Base-by-base conservation (phyloP, 2,797 vertebrate genomes). In the Xenops minutus region DNA sequence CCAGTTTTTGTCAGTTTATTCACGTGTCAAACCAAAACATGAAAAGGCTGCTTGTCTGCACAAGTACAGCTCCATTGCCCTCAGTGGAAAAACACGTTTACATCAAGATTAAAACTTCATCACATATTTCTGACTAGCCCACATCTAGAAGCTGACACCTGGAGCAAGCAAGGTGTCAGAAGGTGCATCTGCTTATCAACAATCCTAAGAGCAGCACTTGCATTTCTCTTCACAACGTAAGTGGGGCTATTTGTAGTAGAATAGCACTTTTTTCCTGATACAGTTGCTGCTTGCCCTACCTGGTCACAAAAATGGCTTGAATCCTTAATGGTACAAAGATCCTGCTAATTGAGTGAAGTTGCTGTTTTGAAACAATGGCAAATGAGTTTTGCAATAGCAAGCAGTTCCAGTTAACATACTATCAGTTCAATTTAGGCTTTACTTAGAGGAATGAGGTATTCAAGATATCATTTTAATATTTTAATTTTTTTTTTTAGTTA, bases 101-200 rank as follows among this genome's bases (percentile, higher is more conserved):
- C 55, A 48, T 36, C 9, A 56, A 39, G 36, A 79, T 49, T 80
- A 41, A 71, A 74, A 49, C 23, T 52, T 66, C 26, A 5, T 29
- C 4, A 3, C 2, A 0, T 63, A 13, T 67, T 82, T 90, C 75
- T 48, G 62, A 55, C 24, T 27, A n/a, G n/a, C 24, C 44, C 55
- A 41, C 30, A 29, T 39, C 72, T 19, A 58, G 51, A 78, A 76
- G 51, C 24, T 79, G 79, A 58, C n/a, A 51, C 17, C 36, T 81
- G 56, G 44, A 92, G n/a, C 43, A 74, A 81, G 43, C 15, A 54
- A 46, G 34, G 73, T 48, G 69, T 62, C 85, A 86, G 88, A 77
- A 77, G 37, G 48, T 22, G 21, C 32, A 43, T 56, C 56, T 93
- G 69, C 44, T 67, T 37, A 62, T 15, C 30, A 24, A 2, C 37